Evolutionary conservation across 2,113 vertebrate species (phyloP).

Genomic region (Silurus glanis): DNA sequence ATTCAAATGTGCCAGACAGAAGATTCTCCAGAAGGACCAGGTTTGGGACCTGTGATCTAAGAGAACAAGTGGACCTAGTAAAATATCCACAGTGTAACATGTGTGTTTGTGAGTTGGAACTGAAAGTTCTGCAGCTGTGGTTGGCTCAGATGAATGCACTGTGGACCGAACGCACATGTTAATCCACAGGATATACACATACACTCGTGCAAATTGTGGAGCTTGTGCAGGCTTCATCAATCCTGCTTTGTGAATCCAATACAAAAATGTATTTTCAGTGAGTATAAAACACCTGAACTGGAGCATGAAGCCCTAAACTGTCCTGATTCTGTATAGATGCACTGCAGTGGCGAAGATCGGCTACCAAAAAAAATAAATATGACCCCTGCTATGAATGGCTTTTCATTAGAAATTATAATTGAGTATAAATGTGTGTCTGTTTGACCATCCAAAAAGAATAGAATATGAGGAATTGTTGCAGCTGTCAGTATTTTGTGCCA

Average conservation of each 20-base stretch:
- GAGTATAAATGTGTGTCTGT: constrained; percentile 17
- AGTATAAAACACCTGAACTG: background rate
- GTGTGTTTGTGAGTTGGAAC: background rate
- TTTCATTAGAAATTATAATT: constrained; percentile 6
- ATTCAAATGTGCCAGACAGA: background rate
- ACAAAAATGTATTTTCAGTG: background rate
- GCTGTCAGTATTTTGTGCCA: constrained; percentile 38
- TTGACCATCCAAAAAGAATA: constrained; percentile 5
- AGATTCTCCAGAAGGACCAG: background rate
- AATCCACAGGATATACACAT: constrained; percentile 7
- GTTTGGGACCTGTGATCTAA: background rate
- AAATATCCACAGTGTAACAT: background rate
- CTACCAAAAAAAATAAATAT: constrained; percentile 2
- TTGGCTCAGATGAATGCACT: constrained; percentile 22
- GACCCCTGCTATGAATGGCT: background rate
- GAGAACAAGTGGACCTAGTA: background rate
- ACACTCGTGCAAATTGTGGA: constrained; percentile 34
- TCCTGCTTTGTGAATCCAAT: background rate
- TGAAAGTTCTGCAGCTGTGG: constrained; percentile 38
- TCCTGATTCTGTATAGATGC: background rate
- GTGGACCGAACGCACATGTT: constrained; percentile 21
- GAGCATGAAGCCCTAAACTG: no score
- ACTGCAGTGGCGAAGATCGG: background rate
- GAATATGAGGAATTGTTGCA: constrained; percentile 28
- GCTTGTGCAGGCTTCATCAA: background rate